Conservation (phyloP, 2,888 invertebrate genomes). For the Agrochola litura region DNA sequence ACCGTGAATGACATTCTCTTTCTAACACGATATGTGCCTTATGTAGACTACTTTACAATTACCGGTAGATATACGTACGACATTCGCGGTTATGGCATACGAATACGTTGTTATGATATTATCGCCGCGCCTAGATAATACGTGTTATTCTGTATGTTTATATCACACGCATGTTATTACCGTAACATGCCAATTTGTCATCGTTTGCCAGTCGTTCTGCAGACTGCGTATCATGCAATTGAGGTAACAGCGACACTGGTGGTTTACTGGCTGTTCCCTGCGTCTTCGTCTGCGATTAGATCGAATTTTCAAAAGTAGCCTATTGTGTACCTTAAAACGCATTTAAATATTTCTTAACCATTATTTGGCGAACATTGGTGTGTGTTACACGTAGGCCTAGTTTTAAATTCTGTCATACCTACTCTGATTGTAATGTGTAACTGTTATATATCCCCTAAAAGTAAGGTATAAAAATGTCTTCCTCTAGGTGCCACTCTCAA, state of each 20-base stretch:
- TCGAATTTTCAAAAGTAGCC: background rate
- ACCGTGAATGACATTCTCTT: background rate
- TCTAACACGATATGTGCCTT: background rate
- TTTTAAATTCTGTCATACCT: background rate
- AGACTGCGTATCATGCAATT: slow-evolving; percentile 20
- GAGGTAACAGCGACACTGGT: slow-evolving; percentile 19
- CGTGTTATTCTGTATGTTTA: slow-evolving; percentile 13
- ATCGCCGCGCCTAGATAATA: background rate
- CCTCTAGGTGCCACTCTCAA: background rate
- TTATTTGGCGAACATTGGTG: background rate
- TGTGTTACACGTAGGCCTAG: too few species aligned
- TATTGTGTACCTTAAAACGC: background rate
- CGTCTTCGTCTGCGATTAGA: too few species aligned
- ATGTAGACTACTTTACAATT: background rate
- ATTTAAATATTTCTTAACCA: background rate
- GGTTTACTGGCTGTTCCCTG: background rate
- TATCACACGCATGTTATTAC: slow-evolving; percentile 6
- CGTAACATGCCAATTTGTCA: slow-evolving; percentile 32
- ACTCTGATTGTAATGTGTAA: background rate
- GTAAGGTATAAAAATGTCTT: background rate
- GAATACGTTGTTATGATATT: slow-evolving; percentile 2
- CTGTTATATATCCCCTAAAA: background rate
- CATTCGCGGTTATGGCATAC: background rate
- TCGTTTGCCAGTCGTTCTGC: slow-evolving; percentile 24
- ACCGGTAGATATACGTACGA: too few species aligned